A percentile compares a stretch with the other conserved stretches of the same genome.
Conservation (phyloP, 2,113 vertebrate genomes). For the Dasyprocta punctata region DNA sequence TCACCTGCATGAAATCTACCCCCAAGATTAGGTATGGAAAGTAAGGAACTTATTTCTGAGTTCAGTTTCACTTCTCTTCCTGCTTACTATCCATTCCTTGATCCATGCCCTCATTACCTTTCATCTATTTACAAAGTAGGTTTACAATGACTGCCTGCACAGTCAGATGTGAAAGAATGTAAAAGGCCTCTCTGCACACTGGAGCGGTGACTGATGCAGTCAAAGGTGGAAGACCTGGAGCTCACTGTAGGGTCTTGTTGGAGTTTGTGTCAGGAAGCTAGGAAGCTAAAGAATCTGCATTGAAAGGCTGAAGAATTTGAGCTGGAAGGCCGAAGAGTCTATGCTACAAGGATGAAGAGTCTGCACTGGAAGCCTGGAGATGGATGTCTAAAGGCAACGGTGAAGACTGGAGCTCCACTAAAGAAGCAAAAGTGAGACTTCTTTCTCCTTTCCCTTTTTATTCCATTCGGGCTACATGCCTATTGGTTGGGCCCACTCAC, state of each 20-base stretch:
- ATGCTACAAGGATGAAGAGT: neutral
- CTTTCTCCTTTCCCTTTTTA: neutral
- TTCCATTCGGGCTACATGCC: neutral
- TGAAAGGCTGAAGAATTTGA: neutral
- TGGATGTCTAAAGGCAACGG: neutral
- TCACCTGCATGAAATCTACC: slow-evolving; percentile 11
- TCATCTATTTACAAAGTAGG: neutral
- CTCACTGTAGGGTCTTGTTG: neutral
- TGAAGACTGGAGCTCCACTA: neutral
- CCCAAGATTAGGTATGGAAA: neutral
- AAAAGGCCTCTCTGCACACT: neutral
- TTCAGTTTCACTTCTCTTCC: neutral
- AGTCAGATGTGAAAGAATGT: neutral
- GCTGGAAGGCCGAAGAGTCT: neutral
- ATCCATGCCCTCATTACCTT: neutral
- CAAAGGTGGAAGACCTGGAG: neutral
- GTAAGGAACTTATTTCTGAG: neutral
- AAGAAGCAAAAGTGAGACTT: neutral
- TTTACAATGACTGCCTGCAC: neutral
- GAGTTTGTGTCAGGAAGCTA: neutral
- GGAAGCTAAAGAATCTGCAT: neutral
- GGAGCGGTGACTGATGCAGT: neutral
- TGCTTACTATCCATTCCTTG: neutral
- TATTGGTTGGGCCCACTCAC: neutral
- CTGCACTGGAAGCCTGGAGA: neutral